These are phyloP conservation scores for Plodia interpunctella DNA, from an alignment of 1,140 invertebrate species.

Conservation along the genomic window DNA sequence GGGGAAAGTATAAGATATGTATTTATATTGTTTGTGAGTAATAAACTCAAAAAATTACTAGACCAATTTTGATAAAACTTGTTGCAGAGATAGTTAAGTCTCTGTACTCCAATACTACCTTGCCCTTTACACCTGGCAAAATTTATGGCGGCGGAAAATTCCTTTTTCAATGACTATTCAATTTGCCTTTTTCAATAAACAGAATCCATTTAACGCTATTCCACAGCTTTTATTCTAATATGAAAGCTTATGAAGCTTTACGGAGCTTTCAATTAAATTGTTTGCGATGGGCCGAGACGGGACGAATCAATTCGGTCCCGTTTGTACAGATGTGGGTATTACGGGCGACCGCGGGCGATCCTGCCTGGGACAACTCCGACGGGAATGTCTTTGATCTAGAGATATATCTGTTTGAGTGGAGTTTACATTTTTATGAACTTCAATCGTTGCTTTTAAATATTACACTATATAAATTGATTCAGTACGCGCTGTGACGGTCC, in stretches of 20 bases:
- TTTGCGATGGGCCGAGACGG: not conserved
- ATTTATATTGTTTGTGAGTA: too few species aligned
- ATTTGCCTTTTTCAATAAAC: not conserved
- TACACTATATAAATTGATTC: too few species aligned
- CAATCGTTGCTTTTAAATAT: too few species aligned
- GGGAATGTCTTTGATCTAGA: not conserved
- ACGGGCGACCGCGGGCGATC: not conserved
- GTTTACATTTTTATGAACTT: too few species aligned
- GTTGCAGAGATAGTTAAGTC: too few species aligned
- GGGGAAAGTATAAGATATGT: too few species aligned
- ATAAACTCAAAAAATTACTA: too few species aligned
- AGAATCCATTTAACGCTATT: not conserved
- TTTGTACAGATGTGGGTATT: slow-evolving; percentile 2
- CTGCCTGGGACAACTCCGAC: not conserved
- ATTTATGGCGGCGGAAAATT: too few species aligned
- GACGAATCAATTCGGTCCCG: slow-evolving; percentile 1
- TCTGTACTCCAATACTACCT: too few species aligned
- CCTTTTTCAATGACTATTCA: not conserved
- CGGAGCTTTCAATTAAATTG: slow-evolving; percentile 3
- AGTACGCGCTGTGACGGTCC: too few species aligned
- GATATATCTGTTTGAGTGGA: not conserved
- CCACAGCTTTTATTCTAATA: not conserved
- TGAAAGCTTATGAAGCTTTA: not conserved
- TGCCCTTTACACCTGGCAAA: too few species aligned
- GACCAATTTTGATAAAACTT: too few species aligned